Evolutionary conservation across 2,888 invertebrate species (phyloP).

Genomic region (Nysson spinosus): DNA sequence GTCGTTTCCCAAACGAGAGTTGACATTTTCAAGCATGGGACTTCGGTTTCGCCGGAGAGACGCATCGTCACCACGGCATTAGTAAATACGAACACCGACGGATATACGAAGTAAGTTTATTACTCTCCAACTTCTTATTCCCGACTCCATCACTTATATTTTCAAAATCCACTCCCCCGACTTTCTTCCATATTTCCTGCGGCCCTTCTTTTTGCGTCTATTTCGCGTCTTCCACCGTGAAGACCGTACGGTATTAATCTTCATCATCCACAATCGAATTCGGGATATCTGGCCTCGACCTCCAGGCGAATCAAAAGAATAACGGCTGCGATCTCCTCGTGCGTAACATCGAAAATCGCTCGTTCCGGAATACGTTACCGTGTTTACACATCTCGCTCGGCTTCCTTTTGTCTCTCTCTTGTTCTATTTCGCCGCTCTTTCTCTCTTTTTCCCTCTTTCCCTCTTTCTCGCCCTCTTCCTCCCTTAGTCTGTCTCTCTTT

Average conservation of each 20-base stretch:
- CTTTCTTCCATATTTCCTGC: slow-evolving; percentile 7
- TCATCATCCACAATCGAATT: slow-evolving; percentile 7
- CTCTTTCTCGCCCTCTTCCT: slow-evolving; percentile 1
- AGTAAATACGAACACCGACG: slow-evolving; percentile 50
- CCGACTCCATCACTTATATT: slow-evolving; percentile 4
- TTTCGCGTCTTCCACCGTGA: slow-evolving; percentile 25
- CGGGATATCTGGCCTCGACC: slow-evolving; percentile 16
- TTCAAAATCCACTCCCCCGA: not conserved
- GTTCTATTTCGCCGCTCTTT: not conserved
- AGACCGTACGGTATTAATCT: slow-evolving; percentile 27
- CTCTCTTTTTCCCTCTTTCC: slow-evolving; percentile 10
- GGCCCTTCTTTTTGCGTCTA: slow-evolving; percentile 23
- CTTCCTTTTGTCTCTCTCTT: slow-evolving; percentile 11
- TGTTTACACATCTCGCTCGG: slow-evolving; percentile 37
- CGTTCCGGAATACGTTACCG: slow-evolving; percentile 34
- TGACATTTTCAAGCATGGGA: slow-evolving; percentile 57
- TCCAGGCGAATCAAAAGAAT: slow-evolving; percentile 1
- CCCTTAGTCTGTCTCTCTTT: slow-evolving; percentile 7
- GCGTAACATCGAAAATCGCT: slow-evolving; percentile 29
- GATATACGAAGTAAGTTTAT: slow-evolving; percentile 50
- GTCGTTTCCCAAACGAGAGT: slow-evolving; percentile 47
- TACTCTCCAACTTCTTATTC: slow-evolving; percentile 19
- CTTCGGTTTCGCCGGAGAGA: slow-evolving; percentile 42
- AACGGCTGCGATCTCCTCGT: slow-evolving; percentile 23
- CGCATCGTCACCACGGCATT: slow-evolving; percentile 47